These are phyloP conservation scores for Atethmia centrago DNA, from an alignment of 2,888 invertebrate genomes.

Conservation along the genomic window DNA sequence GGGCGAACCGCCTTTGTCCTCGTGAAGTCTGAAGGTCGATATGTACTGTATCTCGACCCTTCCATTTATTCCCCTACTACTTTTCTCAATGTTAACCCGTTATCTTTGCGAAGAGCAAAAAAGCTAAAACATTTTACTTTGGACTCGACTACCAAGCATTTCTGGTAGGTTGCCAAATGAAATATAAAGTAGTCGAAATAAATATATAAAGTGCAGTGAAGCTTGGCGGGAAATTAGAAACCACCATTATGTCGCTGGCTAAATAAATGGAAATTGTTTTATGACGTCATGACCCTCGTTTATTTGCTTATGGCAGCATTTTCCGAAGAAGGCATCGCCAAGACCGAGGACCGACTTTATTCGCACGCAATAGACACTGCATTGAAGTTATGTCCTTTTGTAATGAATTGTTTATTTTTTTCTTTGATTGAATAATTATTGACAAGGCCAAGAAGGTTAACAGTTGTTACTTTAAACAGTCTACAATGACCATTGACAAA, in stretches of 20 bases:
- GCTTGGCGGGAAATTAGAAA: constrained; percentile 40
- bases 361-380: constrained; percentile 27
- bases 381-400: constrained; percentile 53
- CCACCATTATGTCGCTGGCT: constrained; percentile 37
- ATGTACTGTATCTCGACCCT: constrained; percentile 55
- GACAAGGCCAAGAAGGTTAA: constrained; percentile 37
- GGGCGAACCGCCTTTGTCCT: constrained; percentile 63
- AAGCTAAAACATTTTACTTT: constrained; percentile 27
- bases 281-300: constrained; percentile 37
- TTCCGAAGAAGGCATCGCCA: constrained; percentile 45
- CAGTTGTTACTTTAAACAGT: constrained; percentile 37
- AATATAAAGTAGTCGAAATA: constrained; percentile 54
- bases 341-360: constrained; percentile 30
- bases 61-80: constrained; percentile 54
- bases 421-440: constrained; percentile 57
- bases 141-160: constrained; percentile 29
- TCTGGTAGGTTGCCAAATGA: constrained; percentile 62
- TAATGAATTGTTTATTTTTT: constrained; percentile 41
- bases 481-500: constrained; percentile 46
- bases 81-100: constrained; percentile 43
- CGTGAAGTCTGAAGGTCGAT: constrained; percentile 68
- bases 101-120: constrained; percentile 37
- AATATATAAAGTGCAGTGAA: constrained; percentile 56
- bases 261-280: constrained; percentile 47
- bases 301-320: constrained; percentile 31